Conservation (phyloP, 35 echinoderm and acorn worm genomes). For the Apostichopus parvimensis region DNA sequence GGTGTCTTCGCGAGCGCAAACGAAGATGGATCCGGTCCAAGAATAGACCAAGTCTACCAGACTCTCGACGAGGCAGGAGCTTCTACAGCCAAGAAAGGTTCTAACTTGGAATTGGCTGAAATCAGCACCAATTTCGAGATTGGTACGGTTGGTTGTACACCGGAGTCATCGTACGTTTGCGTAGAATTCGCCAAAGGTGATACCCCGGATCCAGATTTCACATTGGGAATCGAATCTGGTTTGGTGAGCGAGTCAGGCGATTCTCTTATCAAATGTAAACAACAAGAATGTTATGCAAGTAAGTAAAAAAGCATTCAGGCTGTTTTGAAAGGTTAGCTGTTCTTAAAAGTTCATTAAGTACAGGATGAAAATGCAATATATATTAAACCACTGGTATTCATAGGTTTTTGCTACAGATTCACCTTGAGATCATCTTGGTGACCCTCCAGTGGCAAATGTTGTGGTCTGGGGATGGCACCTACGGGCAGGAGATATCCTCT, state of each 20-base stretch:
- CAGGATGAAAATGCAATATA: not conserved
- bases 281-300: constrained; percentile 21
- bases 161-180: not conserved
- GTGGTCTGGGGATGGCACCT: too few species aligned
- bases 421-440: not conserved
- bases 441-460: too few species aligned
- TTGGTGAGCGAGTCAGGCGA: not conserved
- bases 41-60: constrained; percentile 59
- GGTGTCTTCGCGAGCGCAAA: constrained; percentile 68
- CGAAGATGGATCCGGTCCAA: constrained; percentile 64
- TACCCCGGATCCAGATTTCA: constrained; percentile 36
- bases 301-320: not conserved
- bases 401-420: not conserved
- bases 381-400: not conserved
- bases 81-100: not conserved
- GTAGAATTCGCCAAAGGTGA: constrained; percentile 32
- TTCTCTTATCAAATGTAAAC: constrained; percentile 17
- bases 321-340: not conserved
- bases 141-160: constrained; percentile 28
- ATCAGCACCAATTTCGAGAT: constrained; percentile 21
- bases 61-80: constrained; percentile 47
- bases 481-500: not conserved
- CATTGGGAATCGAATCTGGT: not conserved
- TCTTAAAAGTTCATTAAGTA: not conserved
- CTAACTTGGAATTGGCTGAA: not conserved